Base-by-base conservation (phyloP, 2,888 invertebrate species). In the Drosophila mimetica region DNA sequence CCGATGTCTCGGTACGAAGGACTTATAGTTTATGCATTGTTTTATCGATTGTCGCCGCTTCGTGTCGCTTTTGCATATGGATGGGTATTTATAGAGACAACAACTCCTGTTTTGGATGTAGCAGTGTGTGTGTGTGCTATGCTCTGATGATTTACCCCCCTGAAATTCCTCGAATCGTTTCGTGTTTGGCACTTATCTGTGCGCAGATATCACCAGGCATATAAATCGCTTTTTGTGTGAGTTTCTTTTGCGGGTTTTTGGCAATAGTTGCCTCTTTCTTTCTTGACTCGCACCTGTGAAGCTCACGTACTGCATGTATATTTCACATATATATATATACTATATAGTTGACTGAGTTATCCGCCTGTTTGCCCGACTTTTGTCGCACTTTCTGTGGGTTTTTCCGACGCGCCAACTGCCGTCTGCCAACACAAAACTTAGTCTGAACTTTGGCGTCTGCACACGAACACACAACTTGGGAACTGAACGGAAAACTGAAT, bases 41-140 rank as follows among this genome's bases (percentile, higher is more conserved):
- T 90, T 90, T 90, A 90, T 90, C 90, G 90, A 90, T 90, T 90
- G 85, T 83, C 75, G 81, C 82, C 74, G 47, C 67, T 73, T 79
- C 71, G 79, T 79, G 75, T 79, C 71, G 70, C 44, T 76, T 82
- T 72, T 71, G 60, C 77, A 76, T 79, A 74, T 71, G 60, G 46
- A 55, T 67, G 34, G 55, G 60, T 83, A 82, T 86, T 79, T 79
- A 74, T 83, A 86, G 86, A 66, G 66, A 44, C 58, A 61, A 64
- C 55, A 50, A 51, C 54, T 46, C 32, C 39, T 30, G 18, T 16
- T 20, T 32, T 14, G 34, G 25, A 50, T 64, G n/a, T n/a, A n/a
- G n/a, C n/a, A n/a, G 50, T 58, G 14, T 58, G 32, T 58, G 13
- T 41, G n/a, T 22, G 11, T 13, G 20, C 34, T 34, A 14, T 42